Percentiles rank a stretch among this genome's conserved stretches.
Conservation (phyloP, 2,797 vertebrate genomes). For the Paguma larvata region DNA sequence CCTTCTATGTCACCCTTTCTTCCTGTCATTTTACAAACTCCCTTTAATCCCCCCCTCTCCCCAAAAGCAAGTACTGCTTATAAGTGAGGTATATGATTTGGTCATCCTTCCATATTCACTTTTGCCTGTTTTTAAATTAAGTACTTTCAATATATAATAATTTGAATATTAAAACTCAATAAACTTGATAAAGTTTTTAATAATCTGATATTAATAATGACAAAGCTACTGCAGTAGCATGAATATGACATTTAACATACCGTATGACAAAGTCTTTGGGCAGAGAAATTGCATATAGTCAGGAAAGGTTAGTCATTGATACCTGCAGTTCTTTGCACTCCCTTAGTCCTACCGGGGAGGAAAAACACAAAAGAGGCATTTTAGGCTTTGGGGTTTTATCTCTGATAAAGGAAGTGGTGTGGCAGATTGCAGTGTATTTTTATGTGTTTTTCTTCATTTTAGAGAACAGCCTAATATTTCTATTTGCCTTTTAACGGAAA, state of each 20-base stretch:
- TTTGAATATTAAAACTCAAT: slow-evolving; percentile 46
- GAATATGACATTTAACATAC: neutral
- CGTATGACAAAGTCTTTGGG: neutral
- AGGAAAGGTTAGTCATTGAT: neutral
- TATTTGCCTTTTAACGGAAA: slow-evolving; percentile 86
- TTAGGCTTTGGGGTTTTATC: slow-evolving; percentile 55
- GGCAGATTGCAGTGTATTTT: slow-evolving; percentile 68
- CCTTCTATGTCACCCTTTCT: neutral
- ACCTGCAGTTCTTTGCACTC: neutral
- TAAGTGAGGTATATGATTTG: neutral
- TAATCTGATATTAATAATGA: neutral
- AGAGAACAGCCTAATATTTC: slow-evolving; percentile 79
- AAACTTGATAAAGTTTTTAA: neutral
- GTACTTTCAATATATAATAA: slow-evolving; percentile 41
- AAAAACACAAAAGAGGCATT: slow-evolving; percentile 53
- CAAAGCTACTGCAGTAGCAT: neutral
- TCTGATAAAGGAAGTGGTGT: slow-evolving; percentile 70
- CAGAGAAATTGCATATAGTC: neutral
- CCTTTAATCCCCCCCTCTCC: neutral
- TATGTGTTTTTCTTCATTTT: slow-evolving; percentile 82
- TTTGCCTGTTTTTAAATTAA: slow-evolving; percentile 46
- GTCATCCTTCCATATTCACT: slow-evolving; percentile 26
- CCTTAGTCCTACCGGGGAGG: neutral
- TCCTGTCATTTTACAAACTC: neutral
- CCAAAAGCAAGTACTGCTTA: neutral